phyloP scores from a whole-genome alignment of 2,888 invertebrate species.

The Tetropium fuscum region DNA sequence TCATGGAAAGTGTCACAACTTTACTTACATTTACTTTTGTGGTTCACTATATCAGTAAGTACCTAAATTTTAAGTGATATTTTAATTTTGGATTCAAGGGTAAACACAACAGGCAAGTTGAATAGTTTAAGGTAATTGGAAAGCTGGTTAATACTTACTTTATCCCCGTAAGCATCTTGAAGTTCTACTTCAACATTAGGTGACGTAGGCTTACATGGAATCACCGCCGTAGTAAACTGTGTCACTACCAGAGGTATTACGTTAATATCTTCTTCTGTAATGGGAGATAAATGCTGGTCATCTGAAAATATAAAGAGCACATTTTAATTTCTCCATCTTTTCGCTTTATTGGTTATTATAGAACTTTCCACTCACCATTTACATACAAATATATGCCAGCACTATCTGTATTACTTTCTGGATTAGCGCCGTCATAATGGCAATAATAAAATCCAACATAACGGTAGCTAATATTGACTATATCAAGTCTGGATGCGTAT shows the following conservation, averaged over 20 bases:
- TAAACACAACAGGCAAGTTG: too few relatives aligned
- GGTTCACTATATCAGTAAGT: too few relatives aligned
- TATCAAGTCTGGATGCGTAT: conserved; percentile 66
- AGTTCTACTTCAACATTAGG: conserved; percentile 69
- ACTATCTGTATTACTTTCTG: conserved; percentile 58
- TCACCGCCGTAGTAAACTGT: conserved; percentile 64
- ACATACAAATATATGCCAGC: conserved; percentile 70
- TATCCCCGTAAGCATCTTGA: conserved; percentile 5
- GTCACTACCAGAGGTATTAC: conserved; percentile 50
- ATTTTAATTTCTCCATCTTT: background rate
- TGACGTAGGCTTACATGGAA: conserved; percentile 76
- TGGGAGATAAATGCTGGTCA: conserved; percentile 64
- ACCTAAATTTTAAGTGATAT: too few relatives aligned
- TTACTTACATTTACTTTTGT: too few relatives aligned
- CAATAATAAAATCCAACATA: conserved; percentile 65
- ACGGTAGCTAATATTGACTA: conserved; percentile 55
- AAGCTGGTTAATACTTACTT: background rate
- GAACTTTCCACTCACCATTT: conserved; percentile 68
- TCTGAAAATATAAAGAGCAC: conserved; percentile 60
- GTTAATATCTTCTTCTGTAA: conserved; percentile 52
- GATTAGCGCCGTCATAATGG: conserved; percentile 58
- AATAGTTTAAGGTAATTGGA: too few relatives aligned
- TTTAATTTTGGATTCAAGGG: too few relatives aligned
- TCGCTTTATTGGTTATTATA: too few relatives aligned
- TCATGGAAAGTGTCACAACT: too few relatives aligned